phyloP scores from a whole-genome alignment of 2,113 vertebrate genomes.

The Callospermophilus lateralis region DNA sequence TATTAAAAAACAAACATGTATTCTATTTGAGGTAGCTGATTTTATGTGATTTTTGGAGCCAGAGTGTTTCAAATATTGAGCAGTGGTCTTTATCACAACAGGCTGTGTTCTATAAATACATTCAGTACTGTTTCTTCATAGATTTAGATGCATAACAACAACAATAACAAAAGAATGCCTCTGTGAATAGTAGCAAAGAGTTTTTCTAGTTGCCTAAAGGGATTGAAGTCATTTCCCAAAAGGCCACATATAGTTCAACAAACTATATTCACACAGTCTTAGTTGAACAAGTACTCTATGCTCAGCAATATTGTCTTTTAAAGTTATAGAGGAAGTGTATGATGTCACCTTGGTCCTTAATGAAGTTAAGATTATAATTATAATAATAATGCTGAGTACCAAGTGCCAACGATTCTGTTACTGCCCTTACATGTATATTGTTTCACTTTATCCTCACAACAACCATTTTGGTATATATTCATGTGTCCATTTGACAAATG shows the following conservation, averaged over 20 bases:
- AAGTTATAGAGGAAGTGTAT: neutral
- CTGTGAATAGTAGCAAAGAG: neutral
- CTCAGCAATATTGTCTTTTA: neutral
- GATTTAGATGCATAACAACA: neutral
- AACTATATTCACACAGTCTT: neutral
- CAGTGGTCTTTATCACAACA: neutral
- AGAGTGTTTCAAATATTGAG: slow-evolving; percentile 89
- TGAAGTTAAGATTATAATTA: neutral
- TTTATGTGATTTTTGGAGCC: slow-evolving; percentile 92
- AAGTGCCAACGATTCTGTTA: neutral
- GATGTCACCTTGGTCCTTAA: neutral
- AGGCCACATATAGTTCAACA: neutral
- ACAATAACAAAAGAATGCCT: neutral
- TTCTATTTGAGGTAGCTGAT: slow-evolving; percentile 89
- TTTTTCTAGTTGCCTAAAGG: neutral
- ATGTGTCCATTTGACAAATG: neutral
- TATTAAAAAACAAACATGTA: neutral
- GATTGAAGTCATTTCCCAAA: neutral
- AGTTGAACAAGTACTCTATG: neutral
- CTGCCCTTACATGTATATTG: neutral
- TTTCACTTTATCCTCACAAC: neutral
- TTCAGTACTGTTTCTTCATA: neutral
- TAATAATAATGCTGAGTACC: neutral
- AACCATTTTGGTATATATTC: neutral
- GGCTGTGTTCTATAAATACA: neutral